Percentiles rank a stretch among this genome's conserved stretches.
Conservation (phyloP, 2,797 vertebrate species). For the Neosalanx taihuensis region DNA sequence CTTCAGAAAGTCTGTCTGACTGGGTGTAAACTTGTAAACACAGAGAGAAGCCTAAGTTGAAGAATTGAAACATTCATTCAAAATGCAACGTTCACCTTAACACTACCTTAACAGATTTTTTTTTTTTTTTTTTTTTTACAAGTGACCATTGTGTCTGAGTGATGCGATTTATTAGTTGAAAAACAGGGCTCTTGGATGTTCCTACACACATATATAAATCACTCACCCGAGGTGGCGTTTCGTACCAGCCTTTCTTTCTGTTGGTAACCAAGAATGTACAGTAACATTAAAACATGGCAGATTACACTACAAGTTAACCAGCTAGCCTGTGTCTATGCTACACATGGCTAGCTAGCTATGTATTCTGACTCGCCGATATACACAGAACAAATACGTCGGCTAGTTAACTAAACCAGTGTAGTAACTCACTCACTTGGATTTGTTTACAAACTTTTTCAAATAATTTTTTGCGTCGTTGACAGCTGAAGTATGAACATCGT, state of each 20-base stretch:
- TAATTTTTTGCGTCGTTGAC: conserved; percentile 32
- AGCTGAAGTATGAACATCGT: conserved; percentile 33
- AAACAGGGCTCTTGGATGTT: neutral
- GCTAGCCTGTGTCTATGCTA: neutral
- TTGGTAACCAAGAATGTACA: conserved; percentile 4
- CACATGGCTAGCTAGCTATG: neutral
- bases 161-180: neutral
- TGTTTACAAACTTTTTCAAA: conserved; percentile 43
- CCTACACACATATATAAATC: neutral
- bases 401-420: too few relatives aligned
- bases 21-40: conserved; percentile 27
- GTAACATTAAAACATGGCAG: neutral
- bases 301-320: neutral
- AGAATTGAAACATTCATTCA: neutral
- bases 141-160: neutral
- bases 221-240: conserved; percentile 53
- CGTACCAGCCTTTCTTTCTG: conserved; percentile 84
- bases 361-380: too few relatives aligned
- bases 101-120: neutral
- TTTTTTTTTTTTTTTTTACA: too few relatives aligned
- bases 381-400: too few relatives aligned
- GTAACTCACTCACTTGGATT: conserved; percentile 39
- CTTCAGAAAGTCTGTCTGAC: conserved; percentile 41
- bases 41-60: neutral
- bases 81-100: neutral